Conservation (phyloP, 2,797 vertebrate species). For the Sebastes flavidus region DNA sequence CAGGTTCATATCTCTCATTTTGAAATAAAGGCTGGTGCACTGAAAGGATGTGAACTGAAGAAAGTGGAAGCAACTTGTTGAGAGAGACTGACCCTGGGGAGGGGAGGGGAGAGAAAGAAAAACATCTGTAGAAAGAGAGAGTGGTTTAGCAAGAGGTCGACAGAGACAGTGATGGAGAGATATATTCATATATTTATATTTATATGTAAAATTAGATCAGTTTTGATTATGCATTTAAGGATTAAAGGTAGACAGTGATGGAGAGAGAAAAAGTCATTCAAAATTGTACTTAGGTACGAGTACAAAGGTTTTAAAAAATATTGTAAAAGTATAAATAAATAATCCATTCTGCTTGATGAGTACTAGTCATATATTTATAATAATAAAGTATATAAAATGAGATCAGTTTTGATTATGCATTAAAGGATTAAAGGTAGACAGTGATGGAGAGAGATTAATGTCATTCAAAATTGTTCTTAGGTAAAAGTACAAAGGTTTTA, state of each 20-base stretch:
- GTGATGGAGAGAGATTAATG: no score
- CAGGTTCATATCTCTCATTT: neutral
- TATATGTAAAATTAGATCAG: no score
- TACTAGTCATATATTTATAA: no score
- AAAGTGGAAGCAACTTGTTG: constrained; percentile 6
- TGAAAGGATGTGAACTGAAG: neutral
- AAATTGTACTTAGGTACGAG: neutral
- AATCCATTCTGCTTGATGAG: no score
- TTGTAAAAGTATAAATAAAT: no score
- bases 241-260: neutral
- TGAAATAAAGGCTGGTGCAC: neutral
- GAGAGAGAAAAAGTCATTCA: neutral
- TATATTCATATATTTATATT: neutral
- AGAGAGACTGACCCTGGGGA: neutral
- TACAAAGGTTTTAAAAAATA: no score
- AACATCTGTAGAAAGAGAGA: constrained; percentile 21
- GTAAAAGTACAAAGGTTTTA: neutral
- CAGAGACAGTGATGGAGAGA: neutral
- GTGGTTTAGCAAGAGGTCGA: constrained; percentile 1
- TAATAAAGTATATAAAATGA: no score
- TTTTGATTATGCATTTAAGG: no score
- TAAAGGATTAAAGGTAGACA: no score
- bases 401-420: no score
- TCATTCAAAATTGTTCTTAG: neutral
- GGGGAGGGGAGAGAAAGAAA: constrained; percentile 8